These are phyloP conservation scores for Urocitellus parryii DNA, from an alignment of 2,113 vertebrate genomes.

Conservation along the genomic window DNA sequence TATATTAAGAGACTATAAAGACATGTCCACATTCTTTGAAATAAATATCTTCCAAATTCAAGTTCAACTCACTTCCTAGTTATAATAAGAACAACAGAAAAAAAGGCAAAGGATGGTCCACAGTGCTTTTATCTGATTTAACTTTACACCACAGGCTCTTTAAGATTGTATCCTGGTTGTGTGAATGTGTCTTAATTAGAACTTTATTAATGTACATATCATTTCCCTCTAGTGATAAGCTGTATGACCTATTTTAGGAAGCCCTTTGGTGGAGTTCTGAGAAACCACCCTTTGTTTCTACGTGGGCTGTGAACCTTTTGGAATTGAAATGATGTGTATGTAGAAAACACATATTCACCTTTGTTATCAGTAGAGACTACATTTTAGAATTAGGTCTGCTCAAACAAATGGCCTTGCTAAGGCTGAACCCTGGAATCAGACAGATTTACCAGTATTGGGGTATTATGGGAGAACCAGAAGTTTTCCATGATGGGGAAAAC, in stretches of 20 bases:
- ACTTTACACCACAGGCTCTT: not conserved
- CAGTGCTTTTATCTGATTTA: not conserved
- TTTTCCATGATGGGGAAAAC: not conserved
- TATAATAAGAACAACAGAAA: not conserved
- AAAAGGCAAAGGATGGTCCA: not conserved
- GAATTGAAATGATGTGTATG: not conserved
- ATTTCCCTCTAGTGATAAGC: not conserved
- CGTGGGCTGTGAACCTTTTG: not conserved
- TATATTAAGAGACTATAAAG: not conserved
- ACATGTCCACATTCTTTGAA: not conserved
- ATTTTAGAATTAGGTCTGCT: not conserved
- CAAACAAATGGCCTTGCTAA: not conserved
- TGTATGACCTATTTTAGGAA: not conserved
- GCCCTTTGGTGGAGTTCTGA: not conserved
- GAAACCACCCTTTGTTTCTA: not conserved
- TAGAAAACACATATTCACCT: not conserved
- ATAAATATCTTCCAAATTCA: not conserved
- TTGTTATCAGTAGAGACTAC: not conserved
- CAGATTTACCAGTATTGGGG: too few species aligned
- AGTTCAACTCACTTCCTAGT: not conserved
- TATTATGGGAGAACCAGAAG: fast-evolving
- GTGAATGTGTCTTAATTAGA: not conserved
- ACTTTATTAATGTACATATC: not conserved
- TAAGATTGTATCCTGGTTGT: not conserved
- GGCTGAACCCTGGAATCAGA: not conserved